Evolutionary conservation across 2,113 vertebrate species (phyloP).

Genomic region (Tonatia bakeri): DNA sequence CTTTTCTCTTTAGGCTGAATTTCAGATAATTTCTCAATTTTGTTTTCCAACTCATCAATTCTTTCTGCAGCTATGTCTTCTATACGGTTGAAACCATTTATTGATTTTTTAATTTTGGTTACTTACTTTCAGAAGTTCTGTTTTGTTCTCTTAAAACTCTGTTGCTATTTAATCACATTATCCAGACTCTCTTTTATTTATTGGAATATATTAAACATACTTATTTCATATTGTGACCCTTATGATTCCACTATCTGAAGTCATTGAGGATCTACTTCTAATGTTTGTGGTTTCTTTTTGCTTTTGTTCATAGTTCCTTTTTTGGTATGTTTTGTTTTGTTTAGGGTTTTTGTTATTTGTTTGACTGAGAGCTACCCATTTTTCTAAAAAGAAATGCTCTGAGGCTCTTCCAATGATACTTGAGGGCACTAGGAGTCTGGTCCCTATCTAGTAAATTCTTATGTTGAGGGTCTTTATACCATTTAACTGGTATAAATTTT

Average conservation of each 20-base stretch:
- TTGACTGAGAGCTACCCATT: neutral
- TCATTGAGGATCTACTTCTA: neutral
- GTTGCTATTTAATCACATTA: neutral
- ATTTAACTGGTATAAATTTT: slow-evolving; percentile 15
- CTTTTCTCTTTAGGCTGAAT: neutral
- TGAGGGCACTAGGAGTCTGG: neutral
- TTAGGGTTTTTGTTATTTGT: neutral
- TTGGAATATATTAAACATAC: neutral
- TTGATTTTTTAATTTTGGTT: neutral
- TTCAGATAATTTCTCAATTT: neutral
- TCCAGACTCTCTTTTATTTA: neutral
- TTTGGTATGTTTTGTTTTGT: neutral
- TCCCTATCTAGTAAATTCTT: neutral
- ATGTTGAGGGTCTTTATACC: slow-evolving; percentile 15
- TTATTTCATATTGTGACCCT: neutral
- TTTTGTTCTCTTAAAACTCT: slow-evolving; percentile 8
- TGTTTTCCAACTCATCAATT: neutral
- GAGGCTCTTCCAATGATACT: slow-evolving; percentile 14
- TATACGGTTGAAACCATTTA: neutral
- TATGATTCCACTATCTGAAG: neutral
- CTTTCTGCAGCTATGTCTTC: neutral
- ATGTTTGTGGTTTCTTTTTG: neutral
- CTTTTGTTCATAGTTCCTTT: neutral
- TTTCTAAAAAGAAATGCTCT: slow-evolving; percentile 19
- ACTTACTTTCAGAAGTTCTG: slow-evolving; percentile 3